Base-by-base conservation (phyloP, 2,113 vertebrate species). In the Uria aalge region DNA sequence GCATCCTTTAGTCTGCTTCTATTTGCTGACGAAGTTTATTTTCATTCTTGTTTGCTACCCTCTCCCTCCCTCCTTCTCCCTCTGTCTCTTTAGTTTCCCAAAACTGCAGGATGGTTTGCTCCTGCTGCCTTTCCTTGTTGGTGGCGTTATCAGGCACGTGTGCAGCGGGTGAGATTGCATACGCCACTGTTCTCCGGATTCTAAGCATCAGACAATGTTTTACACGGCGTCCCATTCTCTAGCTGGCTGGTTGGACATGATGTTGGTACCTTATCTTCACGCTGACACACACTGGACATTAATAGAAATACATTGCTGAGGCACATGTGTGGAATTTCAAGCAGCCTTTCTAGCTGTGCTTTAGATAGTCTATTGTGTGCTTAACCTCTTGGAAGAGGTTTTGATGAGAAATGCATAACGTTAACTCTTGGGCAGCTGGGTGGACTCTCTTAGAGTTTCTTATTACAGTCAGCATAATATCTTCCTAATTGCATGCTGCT, bases 281-380 rank as follows among this genome's bases (percentile, higher is more conserved):
- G 98, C 98, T 98, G 98, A 98, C 99, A 99, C 98, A 98, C 98
- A 97, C 98, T 98, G 98, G 98, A 98, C 98, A 98, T 98, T 99
- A 99, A 99, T 99, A 98, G 98, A 98, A 98, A 98, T 98, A 98
- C 98, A 98, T 98, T 96, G 97, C 97, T 96, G 95, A 95, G 97
- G 97, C 77, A 96, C 96, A 98, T 83, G 98, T 96, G 96, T 97
- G 95, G 98, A 99, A 99, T 99, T 98, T 98, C 97, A 98, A 98
- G 97, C 96, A 98, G 98, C 96, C 57, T 53, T 86, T 94, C 64
- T 89, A 77, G 96, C 96, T 96, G 94, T 80, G 92, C 98, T 98
- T 97, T 98, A 92, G 94, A 96, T 96, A 97, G 97, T 98, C 98
- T 98, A 98, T 99, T 98, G 98, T 98, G 96, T 96, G 95, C 94